Percentiles rank a stretch among this genome's conserved stretches.
These are phyloP conservation scores for Leuciscus waleckii DNA, from an alignment of 2,797 vertebrate species.

Conservation along the genomic window DNA sequence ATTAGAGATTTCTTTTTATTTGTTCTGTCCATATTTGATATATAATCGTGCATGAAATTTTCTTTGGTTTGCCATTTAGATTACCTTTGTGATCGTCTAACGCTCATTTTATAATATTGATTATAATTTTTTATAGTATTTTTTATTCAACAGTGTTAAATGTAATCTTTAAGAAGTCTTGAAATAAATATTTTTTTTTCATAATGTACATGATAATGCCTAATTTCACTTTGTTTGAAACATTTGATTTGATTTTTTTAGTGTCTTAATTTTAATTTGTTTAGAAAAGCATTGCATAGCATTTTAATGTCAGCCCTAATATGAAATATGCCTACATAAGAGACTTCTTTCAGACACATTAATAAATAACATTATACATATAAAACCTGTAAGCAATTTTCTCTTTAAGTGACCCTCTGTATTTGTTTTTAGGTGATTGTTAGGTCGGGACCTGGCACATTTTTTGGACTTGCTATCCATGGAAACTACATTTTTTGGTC, in stretches of 20 bases:
- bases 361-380: not conserved
- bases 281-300: not conserved
- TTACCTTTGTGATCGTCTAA: not conserved
- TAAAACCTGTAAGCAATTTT: not conserved
- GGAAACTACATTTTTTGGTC: slow-evolving; percentile 98
- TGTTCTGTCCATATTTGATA: not conserved
- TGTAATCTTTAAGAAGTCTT: not conserved
- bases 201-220: not conserved
- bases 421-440: slow-evolving; percentile 85
- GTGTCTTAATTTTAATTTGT: not conserved
- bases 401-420: not conserved
- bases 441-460: slow-evolving; percentile 93
- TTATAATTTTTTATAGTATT: too few species aligned
- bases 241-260: not conserved
- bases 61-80: not conserved
- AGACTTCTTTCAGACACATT: not conserved
- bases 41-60: not conserved
- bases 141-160: not conserved
- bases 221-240: not conserved
- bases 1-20: not conserved
- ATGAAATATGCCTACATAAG: not conserved
- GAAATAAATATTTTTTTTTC: accelerated
- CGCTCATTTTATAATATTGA: too few species aligned
- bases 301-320: not conserved
- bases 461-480: slow-evolving; percentile 93